Conservation (phyloP, 2,797 vertebrate species). For the Myotis pilosus region DNA sequence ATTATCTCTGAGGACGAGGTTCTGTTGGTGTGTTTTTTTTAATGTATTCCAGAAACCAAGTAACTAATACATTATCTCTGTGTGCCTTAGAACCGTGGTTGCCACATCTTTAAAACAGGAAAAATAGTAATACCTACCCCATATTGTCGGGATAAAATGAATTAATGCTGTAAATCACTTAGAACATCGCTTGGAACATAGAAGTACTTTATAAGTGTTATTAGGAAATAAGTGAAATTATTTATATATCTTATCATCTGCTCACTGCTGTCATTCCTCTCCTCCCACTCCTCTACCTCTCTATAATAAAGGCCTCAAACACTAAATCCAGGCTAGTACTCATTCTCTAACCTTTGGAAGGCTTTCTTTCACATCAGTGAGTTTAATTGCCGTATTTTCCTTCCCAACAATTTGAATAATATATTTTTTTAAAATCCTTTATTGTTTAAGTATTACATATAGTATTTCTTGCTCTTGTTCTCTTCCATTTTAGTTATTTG, state of each 20-base stretch:
- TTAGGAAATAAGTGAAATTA: background rate
- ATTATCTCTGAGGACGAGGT: background rate
- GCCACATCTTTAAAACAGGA: background rate
- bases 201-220: background rate
- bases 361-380: background rate
- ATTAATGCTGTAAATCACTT: background rate
- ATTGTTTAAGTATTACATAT: no score
- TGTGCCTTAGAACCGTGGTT: background rate
- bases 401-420: background rate
- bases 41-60: background rate
- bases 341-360: background rate
- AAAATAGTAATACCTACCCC: background rate
- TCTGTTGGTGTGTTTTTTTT: background rate
- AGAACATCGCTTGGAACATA: background rate
- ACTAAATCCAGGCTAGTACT: background rate
- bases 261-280: background rate
- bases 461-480: background rate
- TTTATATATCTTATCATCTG: background rate
- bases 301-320: background rate
- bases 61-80: background rate
- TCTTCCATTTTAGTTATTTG: background rate
- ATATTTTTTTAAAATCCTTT: background rate
- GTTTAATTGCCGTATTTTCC: background rate
- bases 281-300: background rate
- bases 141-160: background rate